Evolutionary conservation across 2,797 vertebrate genomes (phyloP), one percentile per base, ranked within the genome.

Genomic region (Phrynocephalus guinanensis): DNA sequence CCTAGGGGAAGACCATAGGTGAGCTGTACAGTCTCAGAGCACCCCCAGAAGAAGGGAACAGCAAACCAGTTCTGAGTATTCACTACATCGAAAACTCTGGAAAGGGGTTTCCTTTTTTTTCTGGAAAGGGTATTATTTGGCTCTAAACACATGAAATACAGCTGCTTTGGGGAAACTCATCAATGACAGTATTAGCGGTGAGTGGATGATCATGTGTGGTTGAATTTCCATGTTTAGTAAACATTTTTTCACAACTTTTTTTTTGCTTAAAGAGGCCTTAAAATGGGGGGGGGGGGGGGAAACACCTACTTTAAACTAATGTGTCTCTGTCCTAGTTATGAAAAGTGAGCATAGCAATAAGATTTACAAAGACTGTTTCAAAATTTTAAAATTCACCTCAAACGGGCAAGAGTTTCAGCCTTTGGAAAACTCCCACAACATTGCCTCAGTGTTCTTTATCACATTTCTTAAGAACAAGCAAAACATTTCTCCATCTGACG

Each of bases 201-300:
- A 0, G 1, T 0, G 13, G 16, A 20, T 0, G 0, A 75, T 56
- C 83, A 73, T 71, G 13, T 70, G 63, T 2, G 0, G 0, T 11
- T 73, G 66, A 3, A 10, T 16, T 63, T 3, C 30, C 5, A 0
- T 9, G 67, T 67, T 84, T 73, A 80, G 77, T 48, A 79, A 81
- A 44, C 0, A 0, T 18, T 79, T 83, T 87, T 56, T 11, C 48
- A 82, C 28, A 18, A 1, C 6, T 18, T 63, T 63, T 63, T 63
- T 63, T 63, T 63, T 63, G 24, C 26, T 28, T 63, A 79, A 84
- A 9, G 66, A 18, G 2, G 3, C 44, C 48, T 81, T 0, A 30
- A 13, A 10, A 50, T 10, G 50, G 50, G n/a, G 16, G 16, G 16
- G 18, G 38, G 38, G 38, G 5, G 38, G 38, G 22, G 38, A 63